Evolutionary conservation across 2,113 vertebrate genomes (phyloP).

Genomic region (Catagonus wagneri): DNA sequence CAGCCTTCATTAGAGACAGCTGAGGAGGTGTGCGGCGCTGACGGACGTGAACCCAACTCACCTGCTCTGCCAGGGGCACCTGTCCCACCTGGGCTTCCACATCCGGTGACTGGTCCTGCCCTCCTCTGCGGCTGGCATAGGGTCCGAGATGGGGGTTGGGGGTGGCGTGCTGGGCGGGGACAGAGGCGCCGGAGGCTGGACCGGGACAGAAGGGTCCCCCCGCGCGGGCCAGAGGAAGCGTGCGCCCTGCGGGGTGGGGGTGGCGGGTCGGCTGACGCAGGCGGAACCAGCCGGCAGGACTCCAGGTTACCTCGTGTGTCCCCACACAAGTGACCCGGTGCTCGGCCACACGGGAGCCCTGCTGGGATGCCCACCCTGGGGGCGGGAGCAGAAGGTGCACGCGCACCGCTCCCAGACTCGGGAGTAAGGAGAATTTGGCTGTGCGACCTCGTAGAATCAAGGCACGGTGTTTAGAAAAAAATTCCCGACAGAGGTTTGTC

Average conservation of each 20-base stretch:
- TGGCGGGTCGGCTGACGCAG: neutral
- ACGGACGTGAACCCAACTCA: neutral
- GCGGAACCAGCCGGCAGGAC: neutral
- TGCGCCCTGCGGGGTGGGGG: neutral
- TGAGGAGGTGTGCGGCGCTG: accelerated
- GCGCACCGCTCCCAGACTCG: accelerated
- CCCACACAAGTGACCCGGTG: accelerated
- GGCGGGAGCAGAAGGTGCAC: no score
- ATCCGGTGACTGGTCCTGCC: neutral
- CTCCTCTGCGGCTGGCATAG: no score
- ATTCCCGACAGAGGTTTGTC: neutral
- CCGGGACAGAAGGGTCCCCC: neutral
- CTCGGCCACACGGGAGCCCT: accelerated
- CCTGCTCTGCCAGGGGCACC: no score
- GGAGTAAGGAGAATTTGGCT: no score
- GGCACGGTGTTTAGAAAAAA: no score
- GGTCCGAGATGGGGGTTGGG: accelerated
- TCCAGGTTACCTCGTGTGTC: neutral
- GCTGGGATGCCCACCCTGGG: accelerated
- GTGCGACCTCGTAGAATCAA: neutral
- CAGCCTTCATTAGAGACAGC: neutral
- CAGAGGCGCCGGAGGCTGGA: no score
- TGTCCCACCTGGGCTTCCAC: no score
- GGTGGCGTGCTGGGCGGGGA: neutral
- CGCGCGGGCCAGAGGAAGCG: neutral